Percentiles rank a stretch among this genome's conserved stretches.
These are phyloP conservation scores for Calameuta filiformis DNA, from an alignment of 2,888 invertebrate species.

Conservation along the genomic window DNA sequence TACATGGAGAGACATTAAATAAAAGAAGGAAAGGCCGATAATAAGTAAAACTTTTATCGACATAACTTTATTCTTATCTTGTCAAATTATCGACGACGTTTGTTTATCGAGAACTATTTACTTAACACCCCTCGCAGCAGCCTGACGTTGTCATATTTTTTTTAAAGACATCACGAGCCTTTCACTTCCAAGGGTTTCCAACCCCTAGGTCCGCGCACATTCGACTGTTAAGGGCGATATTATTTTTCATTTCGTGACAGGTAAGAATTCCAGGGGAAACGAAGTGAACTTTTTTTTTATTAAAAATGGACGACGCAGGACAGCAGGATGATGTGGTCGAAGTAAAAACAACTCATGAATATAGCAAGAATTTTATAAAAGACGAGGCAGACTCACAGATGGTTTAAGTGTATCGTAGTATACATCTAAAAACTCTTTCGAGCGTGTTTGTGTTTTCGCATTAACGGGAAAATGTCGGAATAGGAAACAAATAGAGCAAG, in stretches of 20 bases:
- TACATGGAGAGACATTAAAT: neutral
- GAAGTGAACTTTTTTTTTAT: neutral
- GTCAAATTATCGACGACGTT: neutral
- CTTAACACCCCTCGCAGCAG: neutral
- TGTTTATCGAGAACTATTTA: neutral
- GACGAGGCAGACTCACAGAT: constrained; percentile 64
- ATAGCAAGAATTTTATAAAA: constrained; percentile 65
- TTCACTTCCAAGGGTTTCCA: neutral
- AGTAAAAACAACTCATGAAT: constrained; percentile 41
- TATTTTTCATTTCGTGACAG: neutral
- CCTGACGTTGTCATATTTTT: neutral
- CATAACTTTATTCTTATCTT: neutral
- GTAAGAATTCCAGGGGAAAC: neutral
- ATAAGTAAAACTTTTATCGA: too few relatives aligned
- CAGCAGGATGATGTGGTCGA: neutral
- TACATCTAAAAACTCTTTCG: constrained; percentile 47
- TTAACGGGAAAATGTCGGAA: neutral
- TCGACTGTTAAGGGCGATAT: neutral
- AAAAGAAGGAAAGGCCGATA: too few relatives aligned
- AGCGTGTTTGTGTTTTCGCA: constrained; percentile 21
- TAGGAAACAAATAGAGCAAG: neutral
- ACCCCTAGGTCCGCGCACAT: neutral
- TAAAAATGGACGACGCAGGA: neutral
- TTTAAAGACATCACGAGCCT: neutral
- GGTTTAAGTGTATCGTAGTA: constrained; percentile 56